phyloP scores from a whole-genome alignment of 2,113 vertebrate genomes.

The Hemiprocne comata region DNA sequence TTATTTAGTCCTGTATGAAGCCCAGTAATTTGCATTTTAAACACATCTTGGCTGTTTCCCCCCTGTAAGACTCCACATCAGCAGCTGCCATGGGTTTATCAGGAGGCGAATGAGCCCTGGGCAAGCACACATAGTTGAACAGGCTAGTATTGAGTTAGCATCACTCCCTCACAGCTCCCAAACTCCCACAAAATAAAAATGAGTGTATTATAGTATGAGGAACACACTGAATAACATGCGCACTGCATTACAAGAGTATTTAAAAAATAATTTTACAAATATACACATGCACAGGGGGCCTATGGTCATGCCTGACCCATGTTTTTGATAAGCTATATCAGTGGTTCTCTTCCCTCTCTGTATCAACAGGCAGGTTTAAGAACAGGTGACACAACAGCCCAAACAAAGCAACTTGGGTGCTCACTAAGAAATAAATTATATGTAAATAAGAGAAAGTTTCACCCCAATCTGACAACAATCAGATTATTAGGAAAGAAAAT shows the following conservation, averaged over 20 bases:
- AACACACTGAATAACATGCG: neutral
- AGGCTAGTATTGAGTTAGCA: neutral
- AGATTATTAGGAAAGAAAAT: neutral
- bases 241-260: neutral
- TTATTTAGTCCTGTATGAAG: neutral
- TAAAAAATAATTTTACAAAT: no score
- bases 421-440: neutral
- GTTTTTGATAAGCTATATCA: neutral
- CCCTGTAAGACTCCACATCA: neutral
- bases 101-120: neutral
- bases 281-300: neutral
- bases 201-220: neutral
- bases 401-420: neutral
- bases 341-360: neutral
- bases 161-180: neutral
- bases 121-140: neutral
- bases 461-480: rapidly evolving
- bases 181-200: neutral
- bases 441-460: neutral
- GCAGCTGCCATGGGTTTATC: neutral
- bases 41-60: neutral
- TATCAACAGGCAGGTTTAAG: neutral
- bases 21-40: neutral
- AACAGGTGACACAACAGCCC: neutral
- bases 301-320: neutral